Base-by-base conservation (phyloP, 2,888 invertebrate genomes). In the Caenorhabditis drosophilae region DNA sequence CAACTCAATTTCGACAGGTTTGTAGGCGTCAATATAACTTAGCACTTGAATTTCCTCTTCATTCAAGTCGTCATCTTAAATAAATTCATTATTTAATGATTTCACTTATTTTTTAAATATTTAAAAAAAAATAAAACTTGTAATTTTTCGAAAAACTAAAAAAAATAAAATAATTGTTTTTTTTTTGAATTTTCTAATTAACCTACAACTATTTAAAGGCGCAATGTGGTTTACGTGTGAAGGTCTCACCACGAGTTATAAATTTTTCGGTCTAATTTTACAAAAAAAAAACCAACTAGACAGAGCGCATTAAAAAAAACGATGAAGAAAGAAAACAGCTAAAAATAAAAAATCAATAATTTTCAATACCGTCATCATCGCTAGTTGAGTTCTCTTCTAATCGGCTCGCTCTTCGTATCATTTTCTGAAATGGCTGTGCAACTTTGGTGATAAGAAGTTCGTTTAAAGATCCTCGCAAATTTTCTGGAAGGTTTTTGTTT, bases 21-120 rank as follows among this genome's bases (percentile, higher is more conserved):
- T 49, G 46, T 56, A 72, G 0, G 40, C 38, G 20, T 60, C 66
- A 66, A 97, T 95, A 80, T 92, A 93, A 80, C 92, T 91, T 85
- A 97, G 95, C 6, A 96, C 86, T 78, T 95, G 93, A 83, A 92
- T 92, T 72, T 94, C 89, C 9, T 74, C 67, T 26, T 55, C 49
- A 6, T 54, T 61, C 46, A 40, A 60, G 25, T 60, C 66, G 15
- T 47, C 47, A n/a, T 45, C 45, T 45, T n/a, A 11, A 45, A 27
- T 3, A 18, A 18, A 11, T 11, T 6, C 9, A 15, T 38, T n/a
- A 38, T 38, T 38, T 38, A 6, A n/a, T 6, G 38, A 38, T n/a
- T n/a, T n/a, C n/a, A n/a, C n/a, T n/a, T n/a, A n/a, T n/a, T n/a
- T n/a, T n/a, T n/a, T n/a, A n/a, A n/a, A n/a, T n/a, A n/a, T n/a